Evolutionary conservation across 2,888 invertebrate genomes (phyloP).

Genomic region (Orchesella flavescens): DNA sequence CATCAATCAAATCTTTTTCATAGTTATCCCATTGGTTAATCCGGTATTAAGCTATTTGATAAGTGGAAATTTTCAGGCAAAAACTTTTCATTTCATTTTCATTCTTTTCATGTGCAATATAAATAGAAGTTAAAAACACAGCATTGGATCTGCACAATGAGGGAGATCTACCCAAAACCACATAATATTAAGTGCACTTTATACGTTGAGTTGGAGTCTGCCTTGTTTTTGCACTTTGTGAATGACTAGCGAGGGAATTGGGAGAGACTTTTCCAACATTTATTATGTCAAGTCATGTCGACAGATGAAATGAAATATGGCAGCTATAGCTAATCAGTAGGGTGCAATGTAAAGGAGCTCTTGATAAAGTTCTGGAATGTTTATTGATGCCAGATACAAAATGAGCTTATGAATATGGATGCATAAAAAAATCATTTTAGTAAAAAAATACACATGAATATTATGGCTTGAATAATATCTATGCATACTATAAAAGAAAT

Average conservation of each 20-base stretch:
- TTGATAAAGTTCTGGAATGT: conserved; percentile 39
- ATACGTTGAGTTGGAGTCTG: too few species aligned
- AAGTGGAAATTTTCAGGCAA: not conserved
- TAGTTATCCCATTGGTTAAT: not conserved
- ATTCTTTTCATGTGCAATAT: not conserved
- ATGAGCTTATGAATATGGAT: conserved; percentile 16
- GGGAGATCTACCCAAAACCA: too few species aligned
- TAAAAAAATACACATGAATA: too few species aligned
- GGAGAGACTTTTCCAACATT: conserved; percentile 23
- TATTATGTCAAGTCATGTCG: conserved; percentile 35
- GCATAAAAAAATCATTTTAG: not conserved
- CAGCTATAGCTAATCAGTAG: conserved; percentile 55
- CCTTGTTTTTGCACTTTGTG: too few species aligned
- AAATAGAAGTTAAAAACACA: too few species aligned
- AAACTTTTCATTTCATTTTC: not conserved
- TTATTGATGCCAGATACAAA: conserved; percentile 27
- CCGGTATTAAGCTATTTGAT: conserved; percentile 5
- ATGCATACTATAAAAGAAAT: not conserved
- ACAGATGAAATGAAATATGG: conserved; percentile 48
- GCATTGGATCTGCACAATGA: too few species aligned
- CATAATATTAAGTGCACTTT: too few species aligned
- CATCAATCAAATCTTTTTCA: conserved; percentile 17
- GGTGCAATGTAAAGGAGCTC: conserved; percentile 41
- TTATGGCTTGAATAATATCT: not conserved
- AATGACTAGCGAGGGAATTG: not conserved